A percentile compares a stretch with the other conserved stretches of the same genome.
phyloP scores from a whole-genome alignment of 2,113 vertebrate species.

The Bombycilla garrulus region DNA sequence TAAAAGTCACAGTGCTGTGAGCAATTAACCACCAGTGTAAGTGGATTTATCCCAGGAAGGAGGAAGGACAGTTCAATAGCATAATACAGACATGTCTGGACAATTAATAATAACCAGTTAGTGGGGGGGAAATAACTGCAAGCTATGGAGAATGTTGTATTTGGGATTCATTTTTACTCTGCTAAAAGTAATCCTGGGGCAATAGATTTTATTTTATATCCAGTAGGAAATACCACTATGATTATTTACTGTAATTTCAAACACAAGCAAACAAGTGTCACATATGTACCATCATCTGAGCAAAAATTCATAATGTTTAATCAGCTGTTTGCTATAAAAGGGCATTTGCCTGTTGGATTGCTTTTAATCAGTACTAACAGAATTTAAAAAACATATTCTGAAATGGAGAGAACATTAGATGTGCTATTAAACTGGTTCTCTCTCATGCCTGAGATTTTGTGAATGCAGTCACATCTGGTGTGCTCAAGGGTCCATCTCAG shows the following conservation, averaged over 20 bases:
- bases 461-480: not conserved
- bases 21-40: not conserved
- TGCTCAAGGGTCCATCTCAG: not conserved
- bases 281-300: not conserved
- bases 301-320: not conserved
- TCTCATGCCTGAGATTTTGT: not conserved
- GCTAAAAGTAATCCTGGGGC: not conserved
- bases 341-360: not conserved
- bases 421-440: not conserved
- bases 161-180: not conserved
- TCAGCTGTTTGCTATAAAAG: not conserved
- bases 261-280: not conserved
- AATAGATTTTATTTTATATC: not conserved
- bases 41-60: not conserved
- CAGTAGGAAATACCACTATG: not conserved
- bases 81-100: not conserved
- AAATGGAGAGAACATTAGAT: not conserved
- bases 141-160: not conserved
- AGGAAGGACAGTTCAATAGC: not conserved
- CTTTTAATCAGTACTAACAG: not conserved
- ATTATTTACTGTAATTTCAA: conserved; percentile 20
- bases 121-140: not conserved
- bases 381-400: conserved; percentile 8
- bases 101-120: not conserved
- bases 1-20: not conserved